Conservation (phyloP, 2,888 invertebrate genomes). For the Spisula solida region DNA sequence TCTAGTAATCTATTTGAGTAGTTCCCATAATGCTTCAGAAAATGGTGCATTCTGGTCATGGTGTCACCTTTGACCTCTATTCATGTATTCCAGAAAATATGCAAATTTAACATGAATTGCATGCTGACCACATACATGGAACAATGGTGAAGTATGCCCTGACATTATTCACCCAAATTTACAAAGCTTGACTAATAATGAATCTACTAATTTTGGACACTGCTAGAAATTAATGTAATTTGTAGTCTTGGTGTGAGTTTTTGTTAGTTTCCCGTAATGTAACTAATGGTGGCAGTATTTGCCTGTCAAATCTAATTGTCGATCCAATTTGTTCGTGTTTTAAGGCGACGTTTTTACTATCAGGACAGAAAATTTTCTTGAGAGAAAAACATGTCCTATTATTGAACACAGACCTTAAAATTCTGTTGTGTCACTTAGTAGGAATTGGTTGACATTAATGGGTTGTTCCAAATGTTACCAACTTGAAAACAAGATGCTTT, state of each 20-base stretch:
- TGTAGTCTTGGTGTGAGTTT: slow-evolving; percentile 12
- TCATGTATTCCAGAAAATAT: neutral
- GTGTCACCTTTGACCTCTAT: slow-evolving; percentile 1
- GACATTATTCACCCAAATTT: slow-evolving; percentile 39
- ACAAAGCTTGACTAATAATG: slow-evolving; percentile 38
- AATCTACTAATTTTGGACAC: slow-evolving; percentile 46
- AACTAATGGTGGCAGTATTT: neutral
- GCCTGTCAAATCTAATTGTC: neutral
- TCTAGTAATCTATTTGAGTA: slow-evolving; percentile 4
- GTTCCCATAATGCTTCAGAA: neutral
- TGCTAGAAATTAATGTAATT: slow-evolving; percentile 31
- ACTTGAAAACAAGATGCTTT: neutral
- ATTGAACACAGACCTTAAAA: neutral
- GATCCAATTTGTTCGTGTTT: slow-evolving; percentile 14
- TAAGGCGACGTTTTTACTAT: slow-evolving; percentile 6
- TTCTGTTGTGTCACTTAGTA: neutral
- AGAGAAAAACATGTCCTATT: neutral
- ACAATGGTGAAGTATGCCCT: neutral
- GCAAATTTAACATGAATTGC: neutral
- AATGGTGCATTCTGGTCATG: slow-evolving; percentile 18
- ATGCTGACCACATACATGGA: slow-evolving; percentile 25
- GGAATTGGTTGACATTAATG: neutral
- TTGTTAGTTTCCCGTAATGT: slow-evolving; percentile 10
- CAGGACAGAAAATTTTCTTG: slow-evolving; percentile 6
- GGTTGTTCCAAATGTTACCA: neutral